Conservation (phyloP, 2,888 invertebrate species). For the Mythimna vitellina region DNA sequence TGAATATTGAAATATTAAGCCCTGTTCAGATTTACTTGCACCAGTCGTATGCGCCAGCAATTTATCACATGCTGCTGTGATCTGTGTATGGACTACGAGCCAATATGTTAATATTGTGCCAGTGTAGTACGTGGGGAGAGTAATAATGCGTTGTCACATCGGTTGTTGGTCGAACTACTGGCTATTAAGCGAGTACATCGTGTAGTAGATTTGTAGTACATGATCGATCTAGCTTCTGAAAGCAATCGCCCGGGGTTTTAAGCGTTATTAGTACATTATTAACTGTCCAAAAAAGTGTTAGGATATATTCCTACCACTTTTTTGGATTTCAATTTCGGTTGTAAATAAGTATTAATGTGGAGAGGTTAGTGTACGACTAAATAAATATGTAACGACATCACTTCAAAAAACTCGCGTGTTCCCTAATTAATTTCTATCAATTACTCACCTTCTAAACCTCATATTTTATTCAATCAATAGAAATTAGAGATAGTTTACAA, state of each 20-base stretch:
- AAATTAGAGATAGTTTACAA: constrained; percentile 2
- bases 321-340: neutral
- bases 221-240: constrained; percentile 1
- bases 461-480: neutral
- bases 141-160: constrained; percentile 21
- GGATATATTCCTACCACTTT: too few species aligned
- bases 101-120: constrained; percentile 48
- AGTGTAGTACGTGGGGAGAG: constrained; percentile 41
- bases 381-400: too few species aligned
- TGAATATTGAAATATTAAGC: constrained; percentile 60
- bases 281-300: neutral
- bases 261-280: neutral
- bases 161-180: constrained; percentile 4
- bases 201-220: constrained; percentile 36
- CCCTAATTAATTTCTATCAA: neutral
- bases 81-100: constrained; percentile 34
- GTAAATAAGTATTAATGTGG: neutral
- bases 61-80: constrained; percentile 42
- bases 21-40: constrained; percentile 48
- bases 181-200: constrained; percentile 28
- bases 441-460: neutral
- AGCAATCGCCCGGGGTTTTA: neutral
- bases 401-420: neutral
- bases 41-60: constrained; percentile 38
- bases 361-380: too few species aligned